Base-by-base conservation (phyloP, 2,888 invertebrate genomes). In the Acrobasis suavella region DNA sequence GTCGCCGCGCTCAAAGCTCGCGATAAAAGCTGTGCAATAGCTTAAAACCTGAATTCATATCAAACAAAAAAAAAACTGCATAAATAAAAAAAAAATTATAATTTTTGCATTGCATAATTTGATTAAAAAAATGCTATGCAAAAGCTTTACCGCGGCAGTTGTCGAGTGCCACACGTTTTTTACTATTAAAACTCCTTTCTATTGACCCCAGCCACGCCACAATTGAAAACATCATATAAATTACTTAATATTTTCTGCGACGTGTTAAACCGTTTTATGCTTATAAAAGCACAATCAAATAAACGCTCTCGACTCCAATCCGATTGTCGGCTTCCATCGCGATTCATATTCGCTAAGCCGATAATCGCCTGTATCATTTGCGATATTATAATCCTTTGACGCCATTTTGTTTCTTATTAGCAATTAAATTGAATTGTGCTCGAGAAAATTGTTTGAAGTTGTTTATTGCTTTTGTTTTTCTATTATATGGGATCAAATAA, bases 231-330 rank as follows among this genome's bases (percentile, higher is more conserved):
- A 14, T 2, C n/a, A 14, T 14, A 46, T 46, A 0, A 46, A 7
- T 46, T 42, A 42, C 5, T 46, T 14, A 46, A 46, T 46, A 46
- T 46, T 46, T 46, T 46, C 46, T 46, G 32, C 14, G 8, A 32
- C 32, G 14, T 32, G 32, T 32, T 37, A 52, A 52, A 32, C 32
- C 52, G 52, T 32, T 32, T 42, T 46, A 56, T 56, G 46, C 56
- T 22, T 46, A 46, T 56, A 56, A 56, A 56, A 56, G 56, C 42
- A 22, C 56, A 56, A 56, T 56, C 42, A 56, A 42, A 56, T 42
- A 17, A 56, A 56, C 42, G 56, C 56, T 56, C 56, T 39, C 39
- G 39, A 39, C 39, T 15, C 39, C 55, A 55, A 55, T 56, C 17
- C 17, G 42, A 56, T 56, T 56, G 56, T 56, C 42, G 17, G 42